Percentiles rank a stretch among this genome's conserved stretches.
phyloP scores from a whole-genome alignment of 2,888 invertebrate genomes.

The Callimorpha dominula region DNA sequence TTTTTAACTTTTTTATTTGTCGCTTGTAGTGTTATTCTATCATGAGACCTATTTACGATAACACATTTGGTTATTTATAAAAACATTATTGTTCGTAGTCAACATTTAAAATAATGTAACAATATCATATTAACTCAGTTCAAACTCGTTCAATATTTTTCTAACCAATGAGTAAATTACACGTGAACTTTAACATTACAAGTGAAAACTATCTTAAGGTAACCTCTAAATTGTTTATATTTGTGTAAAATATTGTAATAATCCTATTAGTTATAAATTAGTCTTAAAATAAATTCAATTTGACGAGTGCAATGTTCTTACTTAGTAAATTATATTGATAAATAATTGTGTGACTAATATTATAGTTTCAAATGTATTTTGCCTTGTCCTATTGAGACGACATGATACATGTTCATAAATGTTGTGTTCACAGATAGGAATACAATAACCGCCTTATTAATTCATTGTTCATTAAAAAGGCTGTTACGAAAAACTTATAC shows the following conservation, averaged over 20 bases:
- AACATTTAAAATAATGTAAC: neutral
- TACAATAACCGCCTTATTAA: neutral
- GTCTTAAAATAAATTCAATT: conserved; percentile 49
- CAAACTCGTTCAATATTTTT: neutral
- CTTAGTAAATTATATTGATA: conserved; percentile 54
- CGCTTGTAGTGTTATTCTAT: conserved; percentile 26
- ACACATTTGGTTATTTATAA: no score
- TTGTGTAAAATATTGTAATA: conserved; percentile 31
- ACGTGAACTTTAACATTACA: conserved; percentile 11
- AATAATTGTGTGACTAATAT: conserved; percentile 41
- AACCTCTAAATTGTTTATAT: conserved; percentile 35
- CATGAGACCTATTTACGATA: no score
- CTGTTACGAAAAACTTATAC: no score
- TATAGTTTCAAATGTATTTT: conserved; percentile 23
- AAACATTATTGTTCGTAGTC: neutral
- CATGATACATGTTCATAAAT: conserved; percentile 3
- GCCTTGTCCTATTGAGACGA: conserved; percentile 38
- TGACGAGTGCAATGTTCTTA: conserved; percentile 78
- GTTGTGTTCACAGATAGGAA: neutral
- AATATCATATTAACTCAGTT: no score
- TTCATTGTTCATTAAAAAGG: no score
- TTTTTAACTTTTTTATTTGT: conserved; percentile 24
- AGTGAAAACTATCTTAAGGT: conserved; percentile 25
- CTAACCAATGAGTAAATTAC: neutral
- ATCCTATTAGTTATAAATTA: conserved; percentile 45